Conservation (phyloP, 2,888 invertebrate genomes). For the Nephrotoma appendiculata region DNA sequence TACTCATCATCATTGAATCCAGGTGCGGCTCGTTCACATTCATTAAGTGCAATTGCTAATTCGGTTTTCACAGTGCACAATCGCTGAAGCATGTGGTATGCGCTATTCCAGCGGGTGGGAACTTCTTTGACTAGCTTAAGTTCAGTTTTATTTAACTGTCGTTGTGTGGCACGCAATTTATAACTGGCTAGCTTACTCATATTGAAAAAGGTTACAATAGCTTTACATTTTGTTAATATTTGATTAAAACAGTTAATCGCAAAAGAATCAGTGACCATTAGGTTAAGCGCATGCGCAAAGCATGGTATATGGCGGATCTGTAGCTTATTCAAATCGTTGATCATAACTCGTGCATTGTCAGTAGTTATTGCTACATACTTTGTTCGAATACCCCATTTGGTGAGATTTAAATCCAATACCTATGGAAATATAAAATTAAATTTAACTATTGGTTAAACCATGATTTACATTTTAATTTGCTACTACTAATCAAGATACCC, state of each 20-base stretch:
- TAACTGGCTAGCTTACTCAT: neutral
- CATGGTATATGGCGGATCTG: neutral
- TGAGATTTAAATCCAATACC: neutral
- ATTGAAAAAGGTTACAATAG: neutral
- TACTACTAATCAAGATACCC: neutral
- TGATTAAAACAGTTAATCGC: no score
- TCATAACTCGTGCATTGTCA: neutral
- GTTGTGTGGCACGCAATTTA: neutral
- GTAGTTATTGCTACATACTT: neutral
- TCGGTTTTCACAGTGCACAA: no score
- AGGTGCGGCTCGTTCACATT: no score
- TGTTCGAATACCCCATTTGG: neutral
- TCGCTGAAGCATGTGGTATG: no score
- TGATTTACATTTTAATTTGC: neutral
- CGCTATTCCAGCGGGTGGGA: no score
- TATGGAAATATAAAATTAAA: neutral
- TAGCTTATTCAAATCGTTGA: neutral
- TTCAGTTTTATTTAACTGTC: neutral
- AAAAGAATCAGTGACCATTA: no score
- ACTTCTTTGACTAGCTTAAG: no score
- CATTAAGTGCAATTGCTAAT: no score
- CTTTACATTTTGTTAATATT: neutral
- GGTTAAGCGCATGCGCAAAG: neutral
- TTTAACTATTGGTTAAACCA: neutral
- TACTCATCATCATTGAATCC: no score